Evolutionary conservation across 2,797 vertebrate genomes (phyloP).

Genomic region (Argya squamiceps): DNA sequence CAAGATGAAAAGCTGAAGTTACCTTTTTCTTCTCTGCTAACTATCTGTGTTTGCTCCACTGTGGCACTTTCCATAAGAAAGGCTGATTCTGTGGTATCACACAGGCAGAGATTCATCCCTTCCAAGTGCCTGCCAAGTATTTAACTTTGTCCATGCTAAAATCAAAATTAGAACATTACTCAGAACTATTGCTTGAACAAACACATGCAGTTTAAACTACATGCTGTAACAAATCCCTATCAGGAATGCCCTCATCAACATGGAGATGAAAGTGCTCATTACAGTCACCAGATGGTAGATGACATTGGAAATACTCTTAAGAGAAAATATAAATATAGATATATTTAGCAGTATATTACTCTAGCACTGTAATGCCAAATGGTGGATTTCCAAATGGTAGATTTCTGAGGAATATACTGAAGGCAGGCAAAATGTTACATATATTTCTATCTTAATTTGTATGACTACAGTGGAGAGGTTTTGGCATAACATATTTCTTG

Average conservation of each 20-base stretch:
- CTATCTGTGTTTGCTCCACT: background rate
- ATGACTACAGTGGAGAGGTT: background rate
- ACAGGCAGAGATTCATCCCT: background rate
- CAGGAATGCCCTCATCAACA: background rate
- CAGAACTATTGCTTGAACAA: background rate
- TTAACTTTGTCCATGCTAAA: background rate
- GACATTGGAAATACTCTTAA: background rate
- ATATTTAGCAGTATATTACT: background rate
- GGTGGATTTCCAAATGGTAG: background rate
- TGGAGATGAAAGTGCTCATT: constrained; percentile 1
- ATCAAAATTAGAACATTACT: background rate
- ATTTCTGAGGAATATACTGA: background rate
- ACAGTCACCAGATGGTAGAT: background rate
- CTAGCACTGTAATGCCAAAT: background rate
- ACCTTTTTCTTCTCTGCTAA: background rate
- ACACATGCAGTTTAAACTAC: background rate
- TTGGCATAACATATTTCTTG: background rate
- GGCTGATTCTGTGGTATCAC: background rate
- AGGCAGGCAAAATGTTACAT: background rate
- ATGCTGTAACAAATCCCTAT: background rate
- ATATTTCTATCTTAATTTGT: background rate
- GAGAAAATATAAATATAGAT: background rate
- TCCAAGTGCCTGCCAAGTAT: background rate
- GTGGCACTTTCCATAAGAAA: background rate
- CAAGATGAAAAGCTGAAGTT: background rate